These are phyloP conservation scores for Blastobasis adustella DNA, from an alignment of 2,888 invertebrate genomes.

Conservation along the genomic window DNA sequence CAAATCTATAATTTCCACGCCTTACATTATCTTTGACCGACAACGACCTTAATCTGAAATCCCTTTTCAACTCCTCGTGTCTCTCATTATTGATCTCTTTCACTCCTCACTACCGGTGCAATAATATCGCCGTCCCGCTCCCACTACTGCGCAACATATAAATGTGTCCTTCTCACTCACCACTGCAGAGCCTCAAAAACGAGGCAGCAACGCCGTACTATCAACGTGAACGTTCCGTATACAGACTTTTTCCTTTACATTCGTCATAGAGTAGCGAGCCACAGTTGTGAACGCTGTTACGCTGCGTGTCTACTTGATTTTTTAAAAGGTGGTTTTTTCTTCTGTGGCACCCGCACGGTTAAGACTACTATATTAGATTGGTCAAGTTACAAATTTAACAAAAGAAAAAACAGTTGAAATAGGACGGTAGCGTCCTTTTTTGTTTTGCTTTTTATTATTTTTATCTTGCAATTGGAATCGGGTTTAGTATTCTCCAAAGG, in stretches of 20 bases:
- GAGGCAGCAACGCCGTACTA: conserved; percentile 61
- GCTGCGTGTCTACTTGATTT: conserved; percentile 18
- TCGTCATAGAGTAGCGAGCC: conserved; percentile 41
- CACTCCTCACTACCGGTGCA: conserved; percentile 75
- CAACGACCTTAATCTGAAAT: conserved; percentile 76
- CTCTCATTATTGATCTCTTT: conserved; percentile 76
- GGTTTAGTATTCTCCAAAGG: conserved; percentile 25
- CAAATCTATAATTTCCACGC: conserved; percentile 42
- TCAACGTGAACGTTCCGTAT: conserved; percentile 59
- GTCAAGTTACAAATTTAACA: conserved; percentile 19
- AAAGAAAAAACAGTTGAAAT: conserved; percentile 22
- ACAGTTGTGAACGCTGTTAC: not conserved
- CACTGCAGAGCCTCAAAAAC: conserved; percentile 74
- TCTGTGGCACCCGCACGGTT: not conserved
- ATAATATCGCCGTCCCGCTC: conserved; percentile 51
- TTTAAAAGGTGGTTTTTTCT: not conserved
- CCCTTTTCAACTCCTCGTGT: conserved; percentile 75
- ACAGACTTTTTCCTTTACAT: conserved; percentile 55
- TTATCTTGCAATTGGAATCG: conserved; percentile 2
- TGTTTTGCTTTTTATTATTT: conserved; percentile 13
- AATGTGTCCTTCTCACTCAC: conserved; percentile 44
- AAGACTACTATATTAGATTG: conserved; percentile 6
- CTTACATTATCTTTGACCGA: conserved; percentile 60
- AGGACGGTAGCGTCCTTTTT: conserved; percentile 15
- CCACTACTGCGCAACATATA: conserved; percentile 23